phyloP scores from a whole-genome alignment of 2,797 vertebrate species.

The Hyperoplus lanceolatus region DNA sequence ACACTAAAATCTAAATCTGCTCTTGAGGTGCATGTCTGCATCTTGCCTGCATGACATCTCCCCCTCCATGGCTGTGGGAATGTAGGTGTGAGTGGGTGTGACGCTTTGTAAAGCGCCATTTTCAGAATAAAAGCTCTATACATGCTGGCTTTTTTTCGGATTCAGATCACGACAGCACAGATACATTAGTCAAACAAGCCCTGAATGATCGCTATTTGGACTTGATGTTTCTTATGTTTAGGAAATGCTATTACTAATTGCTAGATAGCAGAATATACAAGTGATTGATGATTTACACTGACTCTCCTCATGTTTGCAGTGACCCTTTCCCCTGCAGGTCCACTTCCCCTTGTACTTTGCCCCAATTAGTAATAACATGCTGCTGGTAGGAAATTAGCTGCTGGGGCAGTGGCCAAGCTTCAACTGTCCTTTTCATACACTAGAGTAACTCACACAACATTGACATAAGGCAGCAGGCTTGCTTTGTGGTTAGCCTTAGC shows the following conservation, averaged over 20 bases:
- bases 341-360: constrained; percentile 36
- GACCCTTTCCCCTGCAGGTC: constrained; percentile 40
- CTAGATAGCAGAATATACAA: constrained; percentile 3
- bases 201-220: background rate
- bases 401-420: constrained; percentile 41
- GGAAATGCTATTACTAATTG: background rate
- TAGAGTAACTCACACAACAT: constrained; percentile 28
- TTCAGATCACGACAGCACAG: constrained; percentile 9
- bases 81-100: constrained; percentile 71
- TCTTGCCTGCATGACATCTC: constrained; percentile 50
- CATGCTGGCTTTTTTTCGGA: constrained; percentile 24
- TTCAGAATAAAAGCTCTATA: constrained; percentile 39
- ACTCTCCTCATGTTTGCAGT: constrained; percentile 10
- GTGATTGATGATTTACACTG: constrained; percentile 6
- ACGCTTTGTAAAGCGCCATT: constrained; percentile 60
- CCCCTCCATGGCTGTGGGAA: constrained; percentile 46
- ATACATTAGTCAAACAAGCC: constrained; percentile 11
- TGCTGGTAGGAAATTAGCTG: constrained; percentile 65
- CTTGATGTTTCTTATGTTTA: background rate
- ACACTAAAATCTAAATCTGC: constrained; percentile 50
- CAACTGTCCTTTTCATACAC: constrained; percentile 32
- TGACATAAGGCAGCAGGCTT: constrained; percentile 3
- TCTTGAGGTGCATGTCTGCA: constrained; percentile 55
- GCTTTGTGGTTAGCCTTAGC: constrained; percentile 55
- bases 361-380: constrained; percentile 62